Evolutionary conservation across 2,888 invertebrate species (phyloP).

Genomic region (Hyalella azteca): DNA sequence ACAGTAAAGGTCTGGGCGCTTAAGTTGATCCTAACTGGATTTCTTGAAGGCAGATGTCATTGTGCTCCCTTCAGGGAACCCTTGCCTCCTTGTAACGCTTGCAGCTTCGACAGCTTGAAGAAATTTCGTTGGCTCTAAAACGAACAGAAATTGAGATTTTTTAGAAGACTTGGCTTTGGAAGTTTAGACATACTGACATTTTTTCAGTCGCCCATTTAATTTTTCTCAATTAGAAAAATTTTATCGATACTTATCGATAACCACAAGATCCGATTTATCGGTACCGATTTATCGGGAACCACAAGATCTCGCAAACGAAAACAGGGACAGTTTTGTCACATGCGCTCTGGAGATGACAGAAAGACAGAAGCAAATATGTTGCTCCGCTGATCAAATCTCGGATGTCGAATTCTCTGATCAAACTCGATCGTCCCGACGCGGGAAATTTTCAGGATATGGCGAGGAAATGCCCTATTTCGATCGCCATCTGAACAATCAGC

Average conservation of each 20-base stretch:
- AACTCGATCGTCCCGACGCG: background rate
- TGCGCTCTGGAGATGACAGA: background rate
- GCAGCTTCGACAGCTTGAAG: too few species aligned
- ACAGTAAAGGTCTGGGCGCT: background rate
- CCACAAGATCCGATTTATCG: too few species aligned
- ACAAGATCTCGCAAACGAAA: too few species aligned
- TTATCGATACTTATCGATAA: too few species aligned
- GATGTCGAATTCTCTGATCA: background rate
- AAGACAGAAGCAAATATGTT: background rate
- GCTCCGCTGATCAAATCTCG: background rate
- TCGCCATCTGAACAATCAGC: background rate
- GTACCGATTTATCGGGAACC: too few species aligned
- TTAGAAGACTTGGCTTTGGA: too few species aligned
- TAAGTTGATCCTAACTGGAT: conserved; percentile 26
- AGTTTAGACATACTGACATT: too few species aligned
- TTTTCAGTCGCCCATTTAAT: too few species aligned
- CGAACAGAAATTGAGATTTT: too few species aligned
- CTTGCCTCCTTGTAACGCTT: too few species aligned
- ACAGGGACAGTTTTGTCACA: background rate
- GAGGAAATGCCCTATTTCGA: background rate
- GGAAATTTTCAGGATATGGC: background rate
- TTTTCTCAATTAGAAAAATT: too few species aligned
- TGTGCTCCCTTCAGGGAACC: background rate
- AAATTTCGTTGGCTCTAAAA: too few species aligned
- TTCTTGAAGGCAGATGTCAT: conserved; percentile 10